Base-by-base conservation (phyloP, 2,888 invertebrate species). In the Polyploca ridens region DNA sequence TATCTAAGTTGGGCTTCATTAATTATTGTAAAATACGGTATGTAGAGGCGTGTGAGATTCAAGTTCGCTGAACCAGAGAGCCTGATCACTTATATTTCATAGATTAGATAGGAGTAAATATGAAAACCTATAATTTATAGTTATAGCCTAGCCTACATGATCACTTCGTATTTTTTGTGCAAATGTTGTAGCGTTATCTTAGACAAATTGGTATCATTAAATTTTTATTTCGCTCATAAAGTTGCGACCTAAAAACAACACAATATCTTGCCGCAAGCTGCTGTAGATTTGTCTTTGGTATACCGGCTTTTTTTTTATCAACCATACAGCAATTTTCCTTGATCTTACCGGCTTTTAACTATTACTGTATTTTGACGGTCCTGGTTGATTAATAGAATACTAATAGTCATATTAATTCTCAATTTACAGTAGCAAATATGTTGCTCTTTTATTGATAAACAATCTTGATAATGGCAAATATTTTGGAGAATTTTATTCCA, bases 21-120 rank as follows among this genome's bases (percentile, higher is more conserved):
- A 61, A 61, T 41, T 19, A 27, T 41, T 16, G 61, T 44, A 27
- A 41, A 61, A 61, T 61, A 61, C 27, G 61, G 61, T 13, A 61
- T 44, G 61, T 61, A 19, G 19, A 61, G 61, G 44, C 14, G 27
- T 19, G 61, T 61, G 41, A 41, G 38, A 11, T 41, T 13, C 33
- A 41, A n/a, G 61, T 41, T 41, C 44, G 27, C 27, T 61, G 41
- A 46, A 60, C 59, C 35, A 38, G 16, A 38, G 38, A n/a, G n/a
- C 41, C n/a, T n/a, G 46, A 46, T 14, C 61, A 61, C 19, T 10
- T 61, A 13, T 59, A 59, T 61, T 61, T 44, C 41, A 54, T 54
- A 19, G 54, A 54, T 54, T 54, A 16, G 54, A 10, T 54, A 19
- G 3, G 41, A 41, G 16, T 10, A 16, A 54, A 19, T 49, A 19